Conservation (phyloP, 2,797 vertebrate species). For the Enteromius argenteus region DNA sequence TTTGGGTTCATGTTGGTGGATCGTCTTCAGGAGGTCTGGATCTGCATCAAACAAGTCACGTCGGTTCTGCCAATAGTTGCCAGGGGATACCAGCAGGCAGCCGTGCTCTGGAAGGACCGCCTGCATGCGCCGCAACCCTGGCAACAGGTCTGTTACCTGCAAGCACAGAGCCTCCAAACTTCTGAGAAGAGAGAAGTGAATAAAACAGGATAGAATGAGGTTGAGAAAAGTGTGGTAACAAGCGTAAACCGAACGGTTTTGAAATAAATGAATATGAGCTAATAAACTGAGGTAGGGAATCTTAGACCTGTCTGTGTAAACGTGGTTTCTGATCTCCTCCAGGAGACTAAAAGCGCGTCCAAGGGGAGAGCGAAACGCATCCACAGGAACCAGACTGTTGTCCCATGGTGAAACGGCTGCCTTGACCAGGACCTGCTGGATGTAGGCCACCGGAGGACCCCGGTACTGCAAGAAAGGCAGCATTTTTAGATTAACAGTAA, state of each 20-base stretch:
- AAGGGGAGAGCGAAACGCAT: constrained; percentile 91
- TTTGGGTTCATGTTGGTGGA: constrained; percentile 97
- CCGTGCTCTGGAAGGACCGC: constrained; percentile 92
- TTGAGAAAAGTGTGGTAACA: not conserved
- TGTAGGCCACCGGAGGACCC: constrained; percentile 92
- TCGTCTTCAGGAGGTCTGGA: constrained; percentile 90
- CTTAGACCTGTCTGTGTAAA: constrained; percentile 86
- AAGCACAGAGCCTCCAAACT: constrained; percentile 93
- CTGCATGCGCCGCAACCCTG: constrained; percentile 88
- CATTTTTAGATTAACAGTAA: not conserved
- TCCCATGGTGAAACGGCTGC: constrained; percentile 95
- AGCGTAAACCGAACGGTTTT: too few species aligned
- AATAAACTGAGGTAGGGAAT: not conserved
- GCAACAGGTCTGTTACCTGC: constrained; percentile 93
- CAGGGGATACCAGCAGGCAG: constrained; percentile 93
- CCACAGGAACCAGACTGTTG: constrained; percentile 89
- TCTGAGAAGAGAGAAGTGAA: constrained; percentile 70
- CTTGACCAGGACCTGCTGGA: constrained; percentile 97
- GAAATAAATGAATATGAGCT: not conserved
- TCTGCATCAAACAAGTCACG: constrained; percentile 89
- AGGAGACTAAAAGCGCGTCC: constrained; percentile 90
- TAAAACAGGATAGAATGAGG: not conserved
- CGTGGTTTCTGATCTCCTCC: constrained; percentile 94
- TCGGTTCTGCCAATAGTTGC: constrained; percentile 98
- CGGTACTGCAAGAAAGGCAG: constrained; percentile 80